Base-by-base conservation (phyloP, 2,888 invertebrate species). In the Agonopterix alstromeriana region DNA sequence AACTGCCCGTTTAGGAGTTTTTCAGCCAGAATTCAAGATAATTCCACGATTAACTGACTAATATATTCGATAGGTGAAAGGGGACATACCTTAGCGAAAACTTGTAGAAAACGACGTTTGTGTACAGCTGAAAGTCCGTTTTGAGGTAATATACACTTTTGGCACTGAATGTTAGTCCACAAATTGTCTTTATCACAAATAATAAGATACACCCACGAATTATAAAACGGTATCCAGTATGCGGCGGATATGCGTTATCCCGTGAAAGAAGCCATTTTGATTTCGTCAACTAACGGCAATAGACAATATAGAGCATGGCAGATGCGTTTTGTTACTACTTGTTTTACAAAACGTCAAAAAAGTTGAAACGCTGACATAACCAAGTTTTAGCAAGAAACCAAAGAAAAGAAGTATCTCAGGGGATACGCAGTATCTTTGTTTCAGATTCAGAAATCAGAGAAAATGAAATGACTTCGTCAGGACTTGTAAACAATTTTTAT, bases 201-300 rank as follows among this genome's bases (percentile, higher is more conserved):
- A 72, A 73, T 72, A 71, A 68, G 64, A 63, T 67, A 64, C 76
- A 73, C 73, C 62, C 75, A 67, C 70, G 67, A 68, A 67, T 63
- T 63, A 61, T 56, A 66, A 73, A 77, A 74, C 70, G 62, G 65
- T 65, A 64, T 64, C 62, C 68, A 71, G 71, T 77, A 74, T 78
- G 76, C 84, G 83, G 84, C 82, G 71, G 79, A 82, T 82, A 79
- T 73, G 78, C 77, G 77, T 81, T 83, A 85, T 72, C 71, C 77
- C 75, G 76, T 78, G 78, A 81, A 80, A 79, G 82, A 83, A 85
- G 87, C 88, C 87, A 88, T 88, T 87, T 88, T 88, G 87, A 87
- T 87, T 85, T 88, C 88, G 86, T 88, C 87, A 83, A 87, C 86
- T 86, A 82, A 73, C 65, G 62, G 54, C 70, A 64, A 80, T 63